A percentile compares a stretch with the other conserved stretches of the same genome.
Evolutionary conservation across 2,113 vertebrate genomes (phyloP).

Genomic region (Bufo gargarizans): DNA sequence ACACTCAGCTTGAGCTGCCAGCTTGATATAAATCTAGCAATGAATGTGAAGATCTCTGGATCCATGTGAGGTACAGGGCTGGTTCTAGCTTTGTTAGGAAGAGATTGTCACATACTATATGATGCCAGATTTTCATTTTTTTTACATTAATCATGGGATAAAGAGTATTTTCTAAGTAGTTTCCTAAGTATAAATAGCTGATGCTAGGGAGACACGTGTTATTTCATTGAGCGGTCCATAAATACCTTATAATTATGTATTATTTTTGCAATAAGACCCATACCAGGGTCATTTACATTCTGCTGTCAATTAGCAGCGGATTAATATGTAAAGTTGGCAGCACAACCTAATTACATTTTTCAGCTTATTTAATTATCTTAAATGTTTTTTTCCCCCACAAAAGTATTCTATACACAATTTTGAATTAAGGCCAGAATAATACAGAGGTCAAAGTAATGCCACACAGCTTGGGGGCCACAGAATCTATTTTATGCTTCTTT

Average conservation of each 20-base stretch:
- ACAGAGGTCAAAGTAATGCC: background rate
- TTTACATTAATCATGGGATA: too few relatives aligned
- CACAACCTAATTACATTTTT: constrained; percentile 4
- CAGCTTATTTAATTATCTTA: constrained; percentile 4
- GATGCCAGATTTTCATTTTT: too few relatives aligned
- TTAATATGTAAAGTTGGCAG: constrained; percentile 15
- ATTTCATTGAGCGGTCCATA: background rate
- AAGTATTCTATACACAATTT: background rate
- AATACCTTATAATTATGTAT: constrained; percentile 1
- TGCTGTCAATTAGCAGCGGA: constrained; percentile 15
- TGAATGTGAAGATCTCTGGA: too few relatives aligned
- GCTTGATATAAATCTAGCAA: too few relatives aligned
- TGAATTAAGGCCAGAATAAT: background rate
- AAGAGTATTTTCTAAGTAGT: background rate
- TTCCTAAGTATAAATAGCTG: background rate
- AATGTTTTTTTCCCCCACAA: background rate
- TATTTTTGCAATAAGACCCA: background rate
- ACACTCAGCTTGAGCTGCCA: too few relatives aligned
- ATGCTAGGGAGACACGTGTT: background rate
- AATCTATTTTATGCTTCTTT: background rate
- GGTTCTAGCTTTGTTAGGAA: too few relatives aligned
- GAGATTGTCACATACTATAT: too few relatives aligned
- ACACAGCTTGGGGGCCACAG: background rate
- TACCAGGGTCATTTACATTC: constrained; percentile 19
- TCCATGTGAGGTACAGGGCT: too few relatives aligned